Base-by-base conservation (phyloP, 2,113 vertebrate genomes). In the Panthera leo region DNA sequence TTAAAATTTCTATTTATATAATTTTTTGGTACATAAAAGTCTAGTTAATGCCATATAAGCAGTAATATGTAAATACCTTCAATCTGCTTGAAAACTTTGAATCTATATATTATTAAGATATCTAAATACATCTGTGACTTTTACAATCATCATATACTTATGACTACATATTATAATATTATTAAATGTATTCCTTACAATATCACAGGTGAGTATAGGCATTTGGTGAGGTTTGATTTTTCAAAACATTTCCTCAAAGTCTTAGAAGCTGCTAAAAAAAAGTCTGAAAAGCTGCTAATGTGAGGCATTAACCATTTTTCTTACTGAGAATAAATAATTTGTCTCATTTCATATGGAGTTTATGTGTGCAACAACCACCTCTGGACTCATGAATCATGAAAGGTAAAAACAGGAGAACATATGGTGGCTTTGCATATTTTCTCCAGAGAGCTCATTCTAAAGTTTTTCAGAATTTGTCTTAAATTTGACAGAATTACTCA, bases 371-470 rank as follows among this genome's bases (percentile, higher is more conserved):
- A 89, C 13, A 84, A 18, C 34, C 65, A 63, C 71, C 85, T 63
- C 39, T 79, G 83, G n/a, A 92, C 61, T 70, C 67, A 68, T 85
- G 87, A 88, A 95, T 96, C 71, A 91, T 88, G n/a, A 91, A 88
- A 93, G 34, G 61, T 58, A 91, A 93, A 95, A 95, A 91, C 89
- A 92, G 7, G 25, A 90, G 80, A 92, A 89, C 93, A 96, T 95
- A 93, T 86, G 96, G 93, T 96, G 21, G 9, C 0, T 97, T 65
- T 89, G 61, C 51, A 83, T 75, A 48, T 92, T 96, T 95, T 78
- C 91, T 91, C 61, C 25, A 94, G 71, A 89, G 85, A 94, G 25
- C 34, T 71, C 21, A 63, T 76, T 76, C 58, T 71, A n/a, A 94
- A 82, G 15, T 18, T 83, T 86, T 67, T 70, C 25, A 92, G 45